Percentiles rank a stretch among this genome's conserved stretches.
Evolutionary conservation across 2,797 vertebrate genomes (phyloP).

Genomic region (Eremophila alpestris): DNA sequence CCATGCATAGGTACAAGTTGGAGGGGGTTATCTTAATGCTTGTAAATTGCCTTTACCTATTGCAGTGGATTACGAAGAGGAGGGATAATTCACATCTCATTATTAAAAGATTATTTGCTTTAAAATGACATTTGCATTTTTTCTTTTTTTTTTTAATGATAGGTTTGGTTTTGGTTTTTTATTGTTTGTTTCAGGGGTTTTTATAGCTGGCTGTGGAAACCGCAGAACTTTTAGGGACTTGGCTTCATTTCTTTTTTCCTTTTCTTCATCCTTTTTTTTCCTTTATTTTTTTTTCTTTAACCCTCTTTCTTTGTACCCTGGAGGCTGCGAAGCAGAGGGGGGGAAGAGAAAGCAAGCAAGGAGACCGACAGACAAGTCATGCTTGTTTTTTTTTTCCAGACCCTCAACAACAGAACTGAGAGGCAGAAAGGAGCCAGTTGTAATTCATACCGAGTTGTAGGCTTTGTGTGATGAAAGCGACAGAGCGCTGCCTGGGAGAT

Average conservation of each 20-base stretch:
- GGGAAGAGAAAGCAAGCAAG: conserved; percentile 57
- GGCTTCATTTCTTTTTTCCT: conserved; percentile 75
- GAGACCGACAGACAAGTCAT: conserved; percentile 85
- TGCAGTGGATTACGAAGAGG: background rate
- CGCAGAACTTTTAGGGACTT: conserved; percentile 77
- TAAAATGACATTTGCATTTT: background rate
- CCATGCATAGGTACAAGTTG: conserved; percentile 43
- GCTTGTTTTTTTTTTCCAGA: conserved; percentile 80
- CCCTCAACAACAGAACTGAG: conserved; percentile 87
- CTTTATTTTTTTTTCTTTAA: background rate
- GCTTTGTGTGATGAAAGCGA: conserved; percentile 99
- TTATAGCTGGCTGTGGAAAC: conserved; percentile 57
- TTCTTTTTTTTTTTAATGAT: background rate
- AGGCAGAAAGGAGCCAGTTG: conserved; percentile 94
- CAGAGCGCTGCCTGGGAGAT: conserved; percentile 99
- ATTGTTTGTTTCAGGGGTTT: background rate
- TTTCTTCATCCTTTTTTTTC: background rate
- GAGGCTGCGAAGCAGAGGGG: conserved; percentile 54
- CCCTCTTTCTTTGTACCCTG: conserved; percentile 66
- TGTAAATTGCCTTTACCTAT: background rate
- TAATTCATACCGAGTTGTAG: conserved; percentile 99
- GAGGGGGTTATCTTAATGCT: background rate
- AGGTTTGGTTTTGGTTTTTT: background rate
- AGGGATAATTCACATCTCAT: background rate
- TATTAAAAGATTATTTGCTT: conserved; percentile 29